phyloP scores from a whole-genome alignment of 2,888 invertebrate species.

The Drosophila mercatorum region DNA sequence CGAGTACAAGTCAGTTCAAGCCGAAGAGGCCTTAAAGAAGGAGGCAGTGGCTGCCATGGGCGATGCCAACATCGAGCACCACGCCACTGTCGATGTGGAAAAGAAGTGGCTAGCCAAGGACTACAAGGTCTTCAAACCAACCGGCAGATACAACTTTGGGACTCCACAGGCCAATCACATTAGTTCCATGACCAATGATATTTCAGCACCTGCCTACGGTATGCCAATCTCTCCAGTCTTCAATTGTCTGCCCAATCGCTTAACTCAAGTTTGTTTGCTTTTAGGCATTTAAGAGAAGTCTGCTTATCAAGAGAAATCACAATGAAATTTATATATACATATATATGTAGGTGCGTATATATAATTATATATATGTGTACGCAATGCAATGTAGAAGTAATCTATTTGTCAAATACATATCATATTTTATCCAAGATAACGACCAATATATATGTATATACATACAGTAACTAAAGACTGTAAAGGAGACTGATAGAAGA shows the following conservation, averaged over 20 bases:
- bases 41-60: slow-evolving; percentile 39
- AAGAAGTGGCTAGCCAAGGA: slow-evolving; percentile 58
- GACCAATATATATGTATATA: not conserved
- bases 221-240: slow-evolving; percentile 30
- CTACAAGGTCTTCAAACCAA: slow-evolving; percentile 57
- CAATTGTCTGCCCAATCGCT: not conserved
- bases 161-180: slow-evolving; percentile 86
- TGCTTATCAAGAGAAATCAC: slow-evolving; percentile 2
- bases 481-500: not conserved
- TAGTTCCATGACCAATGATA: slow-evolving; percentile 86
- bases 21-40: slow-evolving; percentile 36
- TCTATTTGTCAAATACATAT: slow-evolving; percentile 16
- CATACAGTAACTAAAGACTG: not conserved
- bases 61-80: slow-evolving; percentile 22
- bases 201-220: slow-evolving; percentile 77
- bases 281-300: slow-evolving; percentile 40
- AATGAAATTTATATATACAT: not conserved
- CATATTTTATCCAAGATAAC: slow-evolving; percentile 6
- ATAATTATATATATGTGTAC: not conserved
- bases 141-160: slow-evolving; percentile 36
- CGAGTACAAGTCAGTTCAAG: slow-evolving; percentile 49
- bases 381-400: slow-evolving; percentile 10
- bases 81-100: slow-evolving; percentile 51
- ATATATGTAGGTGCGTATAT: not conserved
- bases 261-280: not conserved